Conservation (phyloP, 2,113 vertebrate genomes). For the Mastomys coucha region DNA sequence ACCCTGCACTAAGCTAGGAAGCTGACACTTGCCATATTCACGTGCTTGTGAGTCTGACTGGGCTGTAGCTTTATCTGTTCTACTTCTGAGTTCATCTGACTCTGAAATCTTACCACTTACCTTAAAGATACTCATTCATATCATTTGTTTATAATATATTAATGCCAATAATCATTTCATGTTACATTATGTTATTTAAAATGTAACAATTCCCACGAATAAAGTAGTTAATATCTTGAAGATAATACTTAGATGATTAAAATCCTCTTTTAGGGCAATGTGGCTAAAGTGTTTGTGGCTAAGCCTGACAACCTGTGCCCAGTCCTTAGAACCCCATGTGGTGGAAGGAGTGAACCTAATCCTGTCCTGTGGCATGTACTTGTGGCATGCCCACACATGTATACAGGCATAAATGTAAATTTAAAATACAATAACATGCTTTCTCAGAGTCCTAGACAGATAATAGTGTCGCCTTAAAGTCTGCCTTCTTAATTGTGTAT, state of each 20-base stretch:
- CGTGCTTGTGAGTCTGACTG: not conserved
- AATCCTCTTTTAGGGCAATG: not conserved
- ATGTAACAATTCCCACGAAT: conserved; percentile 1
- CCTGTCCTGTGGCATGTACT: not conserved
- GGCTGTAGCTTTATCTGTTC: not conserved
- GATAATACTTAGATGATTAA: conserved; percentile 13
- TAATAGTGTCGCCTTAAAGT: not conserved
- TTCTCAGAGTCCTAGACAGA: not conserved
- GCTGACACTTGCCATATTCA: not conserved
- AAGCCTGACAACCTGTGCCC: not conserved
- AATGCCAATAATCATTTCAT: conserved; percentile 48
- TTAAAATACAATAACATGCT: not conserved
- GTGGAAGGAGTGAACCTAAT: not conserved
- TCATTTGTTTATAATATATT: not conserved
- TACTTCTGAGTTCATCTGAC: not conserved
- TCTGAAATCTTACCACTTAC: not conserved
- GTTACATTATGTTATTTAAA: conserved; percentile 47
- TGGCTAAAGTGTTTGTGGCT: not conserved
- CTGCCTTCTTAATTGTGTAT: conserved; percentile 14
- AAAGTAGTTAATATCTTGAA: not conserved
- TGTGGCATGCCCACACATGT: not conserved
- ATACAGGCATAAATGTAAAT: not conserved
- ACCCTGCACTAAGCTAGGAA: not conserved
- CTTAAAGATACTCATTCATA: conserved; percentile 38
- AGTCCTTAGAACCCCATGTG: not conserved